Conservation (phyloP, 2,113 vertebrate genomes). For the Callopanchax toddi region DNA sequence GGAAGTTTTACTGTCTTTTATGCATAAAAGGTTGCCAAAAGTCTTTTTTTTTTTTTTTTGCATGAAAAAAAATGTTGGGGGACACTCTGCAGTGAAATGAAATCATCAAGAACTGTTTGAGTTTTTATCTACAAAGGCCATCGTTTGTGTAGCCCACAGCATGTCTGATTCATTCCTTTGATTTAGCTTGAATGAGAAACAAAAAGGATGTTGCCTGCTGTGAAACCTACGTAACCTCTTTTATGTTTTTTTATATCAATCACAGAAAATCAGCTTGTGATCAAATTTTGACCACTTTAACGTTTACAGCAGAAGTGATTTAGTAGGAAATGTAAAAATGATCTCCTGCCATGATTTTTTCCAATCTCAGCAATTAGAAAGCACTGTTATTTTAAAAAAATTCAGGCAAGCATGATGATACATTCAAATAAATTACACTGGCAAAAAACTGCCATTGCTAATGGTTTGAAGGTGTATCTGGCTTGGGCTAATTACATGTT, state of each 20-base stretch:
- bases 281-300: constrained; percentile 28
- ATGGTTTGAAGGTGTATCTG: not conserved
- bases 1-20: not conserved
- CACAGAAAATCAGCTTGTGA: constrained; percentile 23
- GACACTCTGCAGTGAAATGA: not conserved
- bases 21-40: not conserved
- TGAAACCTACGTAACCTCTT: constrained; percentile 13
- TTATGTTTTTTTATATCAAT: constrained; percentile 22
- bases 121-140: constrained; percentile 5
- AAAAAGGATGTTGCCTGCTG: constrained; percentile 25
- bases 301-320: constrained; percentile 16
- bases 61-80: constrained; percentile 2
- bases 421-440: not conserved
- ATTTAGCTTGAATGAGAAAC: constrained; percentile 31
- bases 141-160: constrained; percentile 21
- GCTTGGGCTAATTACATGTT: too few relatives aligned
- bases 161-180: constrained; percentile 28
- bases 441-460: not conserved
- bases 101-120: constrained; percentile 1
- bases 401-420: not conserved
- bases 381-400: not conserved
- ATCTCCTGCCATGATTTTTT: not conserved
- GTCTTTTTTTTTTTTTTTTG: not conserved
- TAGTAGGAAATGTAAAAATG: constrained; percentile 19
- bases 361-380: not conserved